Evolutionary conservation across 2,797 vertebrate genomes (phyloP).

Genomic region (Tangara arthus): DNA sequence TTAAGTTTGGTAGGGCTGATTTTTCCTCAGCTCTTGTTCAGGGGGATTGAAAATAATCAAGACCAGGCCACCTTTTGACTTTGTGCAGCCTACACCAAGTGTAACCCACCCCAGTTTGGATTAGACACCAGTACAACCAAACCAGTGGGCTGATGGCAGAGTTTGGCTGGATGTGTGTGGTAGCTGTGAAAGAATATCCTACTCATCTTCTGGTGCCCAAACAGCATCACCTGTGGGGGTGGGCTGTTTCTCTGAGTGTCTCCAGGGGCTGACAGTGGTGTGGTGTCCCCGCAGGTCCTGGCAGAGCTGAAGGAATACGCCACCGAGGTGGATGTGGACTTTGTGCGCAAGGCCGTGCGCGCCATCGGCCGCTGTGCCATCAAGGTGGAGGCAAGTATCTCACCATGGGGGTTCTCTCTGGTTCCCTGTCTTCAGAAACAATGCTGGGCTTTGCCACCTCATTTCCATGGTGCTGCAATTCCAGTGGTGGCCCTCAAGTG

Average conservation of each 20-base stretch:
- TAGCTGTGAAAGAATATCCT: neutral
- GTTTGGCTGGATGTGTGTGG: neutral
- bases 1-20: neutral
- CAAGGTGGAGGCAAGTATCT: slow-evolving; percentile 78
- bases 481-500: neutral
- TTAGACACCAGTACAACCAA: neutral
- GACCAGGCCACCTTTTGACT: neutral
- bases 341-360: slow-evolving; percentile 82
- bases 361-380: slow-evolving; percentile 83
- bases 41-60: neutral
- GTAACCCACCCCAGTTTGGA: too few relatives aligned
- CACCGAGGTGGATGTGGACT: slow-evolving; percentile 83
- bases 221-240: neutral
- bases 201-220: fast-evolving
- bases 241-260: neutral
- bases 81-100: neutral
- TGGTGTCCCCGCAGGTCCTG: slow-evolving; percentile 69
- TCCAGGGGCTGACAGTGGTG: neutral
- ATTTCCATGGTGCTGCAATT: fast-evolving
- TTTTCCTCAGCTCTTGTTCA: neutral
- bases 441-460: neutral
- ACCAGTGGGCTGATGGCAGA: neutral
- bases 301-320: slow-evolving; percentile 83
- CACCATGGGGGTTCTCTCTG: neutral
- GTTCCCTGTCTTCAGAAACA: neutral